These are phyloP conservation scores for Lacerta agilis DNA, from an alignment of 2,797 vertebrate genomes.

Conservation along the genomic window DNA sequence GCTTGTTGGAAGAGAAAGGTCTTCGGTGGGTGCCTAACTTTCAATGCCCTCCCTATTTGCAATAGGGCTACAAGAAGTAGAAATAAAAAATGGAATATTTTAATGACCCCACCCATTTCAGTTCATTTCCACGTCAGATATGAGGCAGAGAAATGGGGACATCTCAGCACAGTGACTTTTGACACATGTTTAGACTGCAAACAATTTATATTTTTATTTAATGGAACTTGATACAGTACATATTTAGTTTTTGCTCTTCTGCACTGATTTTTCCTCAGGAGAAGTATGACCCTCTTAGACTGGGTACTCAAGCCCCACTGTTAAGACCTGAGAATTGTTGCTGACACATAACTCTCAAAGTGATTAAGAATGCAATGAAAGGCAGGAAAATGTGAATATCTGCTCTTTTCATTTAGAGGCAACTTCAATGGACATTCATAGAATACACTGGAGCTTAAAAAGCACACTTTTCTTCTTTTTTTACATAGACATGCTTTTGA, in stretches of 20 bases:
- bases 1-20: too few relatives aligned
- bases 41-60: too few relatives aligned
- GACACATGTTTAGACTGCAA: not conserved
- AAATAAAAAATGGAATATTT: too few relatives aligned
- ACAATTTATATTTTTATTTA: not conserved
- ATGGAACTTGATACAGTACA: not conserved
- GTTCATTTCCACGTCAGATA: not conserved
- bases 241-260: not conserved
- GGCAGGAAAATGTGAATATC: conserved; percentile 11
- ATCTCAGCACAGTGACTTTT: not conserved
- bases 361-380: not conserved
- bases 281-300: not conserved
- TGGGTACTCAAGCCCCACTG: not conserved
- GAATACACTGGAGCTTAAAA: not conserved
- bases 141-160: not conserved
- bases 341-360: conserved; percentile 5
- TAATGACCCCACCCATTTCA: too few relatives aligned
- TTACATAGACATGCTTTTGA: conserved; percentile 17
- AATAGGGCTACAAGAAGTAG: too few relatives aligned
- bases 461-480: conserved; percentile 3
- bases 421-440: not conserved
- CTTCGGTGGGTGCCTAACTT: too few relatives aligned
- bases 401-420: not conserved
- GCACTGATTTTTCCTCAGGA: not conserved
- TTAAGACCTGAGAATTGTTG: not conserved